Percentiles rank a stretch among this genome's conserved stretches.
Evolutionary conservation across 2,888 invertebrate genomes (phyloP).

Genomic region (Drosophila emarginata): DNA sequence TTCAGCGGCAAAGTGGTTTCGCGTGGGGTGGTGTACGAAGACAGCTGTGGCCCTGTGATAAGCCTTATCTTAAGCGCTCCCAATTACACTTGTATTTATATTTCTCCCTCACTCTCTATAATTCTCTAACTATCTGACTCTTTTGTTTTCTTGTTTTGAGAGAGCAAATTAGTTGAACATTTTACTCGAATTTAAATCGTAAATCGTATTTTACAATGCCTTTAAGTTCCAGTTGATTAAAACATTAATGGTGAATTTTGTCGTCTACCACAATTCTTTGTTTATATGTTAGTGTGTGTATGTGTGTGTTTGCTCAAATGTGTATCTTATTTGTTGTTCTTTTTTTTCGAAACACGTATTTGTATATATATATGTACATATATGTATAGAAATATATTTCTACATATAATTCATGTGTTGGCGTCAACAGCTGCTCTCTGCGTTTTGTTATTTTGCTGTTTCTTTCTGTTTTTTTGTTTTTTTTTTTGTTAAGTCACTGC

Average conservation of each 20-base stretch:
- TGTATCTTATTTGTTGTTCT: constrained; percentile 48
- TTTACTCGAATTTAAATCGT: constrained; percentile 6
- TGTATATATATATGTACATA: constrained; percentile 42
- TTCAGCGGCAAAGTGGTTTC: too few species aligned
- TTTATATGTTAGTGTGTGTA: constrained; percentile 18
- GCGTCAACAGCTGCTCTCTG: constrained; percentile 43
- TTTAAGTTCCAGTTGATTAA: constrained; percentile 25
- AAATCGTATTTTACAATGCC: constrained; percentile 25
- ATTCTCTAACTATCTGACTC: background rate
- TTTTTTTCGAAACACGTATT: constrained; percentile 51
- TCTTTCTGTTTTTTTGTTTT: constrained; percentile 23
- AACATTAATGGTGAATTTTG: constrained; percentile 27
- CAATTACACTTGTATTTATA: constrained; percentile 1
- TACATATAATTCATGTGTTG: constrained; percentile 23
- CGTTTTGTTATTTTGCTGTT: background rate
- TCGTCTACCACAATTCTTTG: constrained; percentile 19
- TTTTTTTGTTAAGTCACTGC: constrained; percentile 47
- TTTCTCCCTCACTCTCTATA: constrained; percentile 17
- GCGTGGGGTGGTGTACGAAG: constrained; percentile 4
- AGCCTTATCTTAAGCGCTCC: constrained; percentile 43
- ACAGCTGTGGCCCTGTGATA: constrained; percentile 38
- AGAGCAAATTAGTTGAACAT: constrained; percentile 1
- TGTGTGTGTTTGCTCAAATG: constrained; percentile 22
- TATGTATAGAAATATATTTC: constrained; percentile 49
- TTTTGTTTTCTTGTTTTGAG: background rate